These are phyloP conservation scores for Nasalis larvatus DNA, from an alignment of 2,113 vertebrate genomes.

Conservation along the genomic window DNA sequence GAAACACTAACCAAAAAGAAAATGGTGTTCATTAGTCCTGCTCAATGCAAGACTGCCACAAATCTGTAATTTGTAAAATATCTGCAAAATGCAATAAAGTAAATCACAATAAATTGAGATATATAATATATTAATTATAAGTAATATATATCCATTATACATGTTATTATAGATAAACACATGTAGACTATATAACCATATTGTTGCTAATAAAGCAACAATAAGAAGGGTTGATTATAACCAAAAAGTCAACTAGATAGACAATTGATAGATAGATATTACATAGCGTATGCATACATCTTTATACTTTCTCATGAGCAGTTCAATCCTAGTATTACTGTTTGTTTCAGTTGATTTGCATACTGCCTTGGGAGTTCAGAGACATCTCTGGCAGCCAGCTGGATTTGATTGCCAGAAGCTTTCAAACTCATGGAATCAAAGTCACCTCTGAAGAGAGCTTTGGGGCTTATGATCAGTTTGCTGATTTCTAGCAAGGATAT, in stretches of 20 bases:
- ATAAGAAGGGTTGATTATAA: not conserved
- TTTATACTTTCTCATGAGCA: not conserved
- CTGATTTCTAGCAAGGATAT: not conserved
- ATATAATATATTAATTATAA: not conserved
- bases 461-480: not conserved
- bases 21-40: not conserved
- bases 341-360: not conserved
- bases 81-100: not conserved
- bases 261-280: not conserved
- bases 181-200: not conserved
- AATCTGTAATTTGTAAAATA: not conserved
- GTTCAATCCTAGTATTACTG: not conserved
- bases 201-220: not conserved
- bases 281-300: not conserved
- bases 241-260: not conserved
- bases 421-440: not conserved
- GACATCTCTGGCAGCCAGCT: not conserved
- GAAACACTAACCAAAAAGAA: slow-evolving; percentile 71
- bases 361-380: not conserved
- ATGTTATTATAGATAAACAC: not conserved
- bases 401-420: not conserved
- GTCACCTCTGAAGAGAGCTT: not conserved
- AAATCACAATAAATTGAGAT: not conserved
- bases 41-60: not conserved
- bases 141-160: not conserved